phyloP scores from a whole-genome alignment of 2,888 invertebrate genomes.

The Dolichopus griseipennis region DNA sequence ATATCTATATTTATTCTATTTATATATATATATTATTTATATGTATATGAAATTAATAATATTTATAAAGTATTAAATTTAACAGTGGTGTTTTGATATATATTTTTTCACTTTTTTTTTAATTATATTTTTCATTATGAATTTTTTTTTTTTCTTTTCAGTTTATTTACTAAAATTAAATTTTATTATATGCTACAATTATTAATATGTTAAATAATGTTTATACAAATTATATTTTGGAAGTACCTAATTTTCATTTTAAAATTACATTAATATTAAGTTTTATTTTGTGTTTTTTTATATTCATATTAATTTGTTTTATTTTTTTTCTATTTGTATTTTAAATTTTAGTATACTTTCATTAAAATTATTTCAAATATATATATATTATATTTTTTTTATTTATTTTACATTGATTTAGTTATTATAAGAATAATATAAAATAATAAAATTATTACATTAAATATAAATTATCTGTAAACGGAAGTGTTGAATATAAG shows the following conservation, averaged over 20 bases:
- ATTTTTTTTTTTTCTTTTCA: background rate
- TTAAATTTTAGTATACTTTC: background rate
- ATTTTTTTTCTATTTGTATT: too few relatives aligned
- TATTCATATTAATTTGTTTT: too few relatives aligned
- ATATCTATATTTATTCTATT: background rate
- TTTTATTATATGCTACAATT: background rate
- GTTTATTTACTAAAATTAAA: background rate
- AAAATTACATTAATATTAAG: background rate
- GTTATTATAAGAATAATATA: too few relatives aligned
- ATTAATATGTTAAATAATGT: background rate
- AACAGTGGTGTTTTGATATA: slow-evolving; percentile 6
- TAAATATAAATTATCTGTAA: too few relatives aligned
- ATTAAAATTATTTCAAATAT: background rate
- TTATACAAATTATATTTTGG: slow-evolving; percentile 6
- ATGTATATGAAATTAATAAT: background rate
- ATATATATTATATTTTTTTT: too few relatives aligned
- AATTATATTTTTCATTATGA: background rate
- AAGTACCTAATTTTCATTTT: background rate
- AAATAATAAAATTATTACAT: too few relatives aligned
- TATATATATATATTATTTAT: background rate
- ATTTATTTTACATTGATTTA: too few relatives aligned
- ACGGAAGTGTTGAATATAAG: too few relatives aligned
- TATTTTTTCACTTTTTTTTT: background rate
- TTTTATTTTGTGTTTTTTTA: background rate
- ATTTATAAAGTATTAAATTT: background rate